Conservation (phyloP, 2,888 invertebrate genomes). For the Prenolepis imparis region DNA sequence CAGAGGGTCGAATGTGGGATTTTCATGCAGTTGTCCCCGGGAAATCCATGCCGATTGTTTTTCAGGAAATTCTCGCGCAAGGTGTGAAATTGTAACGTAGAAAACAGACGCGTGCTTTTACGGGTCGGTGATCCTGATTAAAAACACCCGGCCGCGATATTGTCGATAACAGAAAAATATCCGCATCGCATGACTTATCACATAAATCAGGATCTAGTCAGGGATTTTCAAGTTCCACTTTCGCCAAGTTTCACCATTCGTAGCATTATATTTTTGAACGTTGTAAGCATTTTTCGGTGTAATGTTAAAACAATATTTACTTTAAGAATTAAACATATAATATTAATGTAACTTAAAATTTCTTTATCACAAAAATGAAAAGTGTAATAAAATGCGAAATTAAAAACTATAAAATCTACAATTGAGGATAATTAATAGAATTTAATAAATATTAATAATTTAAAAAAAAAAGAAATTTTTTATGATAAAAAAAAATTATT, state of each 20-base stretch:
- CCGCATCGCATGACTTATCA: constrained; percentile 16
- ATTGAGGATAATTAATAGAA: not conserved
- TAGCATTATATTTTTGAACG: not conserved
- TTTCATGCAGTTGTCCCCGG: constrained; percentile 46
- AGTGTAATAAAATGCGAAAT: not conserved
- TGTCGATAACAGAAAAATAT: constrained; percentile 36
- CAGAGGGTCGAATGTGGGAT: constrained; percentile 51
- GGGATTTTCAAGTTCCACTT: constrained; percentile 18
- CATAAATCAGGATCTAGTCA: constrained; percentile 25
- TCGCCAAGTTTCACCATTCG: not conserved
- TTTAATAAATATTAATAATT: not conserved
- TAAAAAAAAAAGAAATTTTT: no score
- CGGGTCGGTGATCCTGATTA: constrained; percentile 34
- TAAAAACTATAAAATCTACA: not conserved
- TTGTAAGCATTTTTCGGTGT: not conserved
- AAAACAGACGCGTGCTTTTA: constrained; percentile 39
- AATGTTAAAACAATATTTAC: not conserved
- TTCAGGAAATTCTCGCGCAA: constrained; percentile 44
- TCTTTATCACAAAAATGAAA: not conserved
- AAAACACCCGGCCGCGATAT: constrained; percentile 22
- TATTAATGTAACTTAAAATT: constrained; percentile 4
- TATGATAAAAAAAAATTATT: no score
- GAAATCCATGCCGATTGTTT: constrained; percentile 53
- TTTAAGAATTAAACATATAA: not conserved
- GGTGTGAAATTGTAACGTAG: constrained; percentile 45